Base-by-base conservation (phyloP, 2,797 vertebrate species). In the Poecilia picta region DNA sequence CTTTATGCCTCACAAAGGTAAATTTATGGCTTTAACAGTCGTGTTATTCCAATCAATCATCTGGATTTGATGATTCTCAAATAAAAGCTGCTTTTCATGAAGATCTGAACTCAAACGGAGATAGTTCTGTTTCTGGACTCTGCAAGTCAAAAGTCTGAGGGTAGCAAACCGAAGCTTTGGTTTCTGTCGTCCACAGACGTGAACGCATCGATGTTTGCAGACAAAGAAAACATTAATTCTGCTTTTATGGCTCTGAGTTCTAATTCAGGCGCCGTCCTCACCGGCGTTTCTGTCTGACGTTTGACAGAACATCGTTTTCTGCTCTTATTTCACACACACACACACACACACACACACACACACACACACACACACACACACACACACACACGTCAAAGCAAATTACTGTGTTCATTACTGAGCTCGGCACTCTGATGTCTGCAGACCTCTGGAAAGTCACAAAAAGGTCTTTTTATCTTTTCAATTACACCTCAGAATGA, bases 381-480 rank as follows among this genome's bases (percentile, higher is more conserved):
- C 2, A 13, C 43, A 73, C 28, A 47, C 74, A 76, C 62, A 73
- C 80, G 78, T 87, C 73, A 74, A 76, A 82, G 77, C 18, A 59
- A 79, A 88, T 78, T 2, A 77, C 66, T 47, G 81, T 45, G 68
- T 84, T 87, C 81, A 83, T 85, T 77, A 82, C 41, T 66, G 36
- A 86, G 80, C 83, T 57, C 81, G 49, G 3, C n/a, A 57, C 77
- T 80, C 89, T 82, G 80, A 74, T 46, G 49, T 77, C 49, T 71
- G 68, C 79, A 84, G 80, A 83, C 51, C 74, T 5, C 15, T 16
- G 68, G 59, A 39, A 80, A 84, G 80, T 70, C 71, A 80, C 57
- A 16, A 13, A 75, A 81, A 82, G 73, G 33, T 77, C 72, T 78
- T 87, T 86, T 88, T 81, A 88, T 85, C 81, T 81, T 84, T 89